These are phyloP conservation scores for Cataglyphis rosenhaueri DNA, from an alignment of 2,888 invertebrate genomes.

Conservation along the genomic window DNA sequence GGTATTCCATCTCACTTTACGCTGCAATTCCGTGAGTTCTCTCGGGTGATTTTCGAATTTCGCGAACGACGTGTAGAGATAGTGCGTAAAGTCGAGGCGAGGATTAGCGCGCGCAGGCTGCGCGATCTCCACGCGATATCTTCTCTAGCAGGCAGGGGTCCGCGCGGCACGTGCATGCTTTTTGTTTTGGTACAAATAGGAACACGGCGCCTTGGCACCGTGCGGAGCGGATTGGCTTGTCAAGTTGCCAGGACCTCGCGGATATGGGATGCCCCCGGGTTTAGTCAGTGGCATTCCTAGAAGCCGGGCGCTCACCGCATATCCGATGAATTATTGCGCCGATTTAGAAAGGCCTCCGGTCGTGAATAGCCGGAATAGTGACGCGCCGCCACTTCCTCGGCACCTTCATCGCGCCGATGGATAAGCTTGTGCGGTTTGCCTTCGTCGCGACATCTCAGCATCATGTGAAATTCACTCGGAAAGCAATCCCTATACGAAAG, in stretches of 20 bases:
- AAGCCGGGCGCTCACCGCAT: constrained; percentile 63
- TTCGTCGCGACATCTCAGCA: constrained; percentile 10
- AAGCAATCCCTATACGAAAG: constrained; percentile 1
- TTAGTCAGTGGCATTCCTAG: constrained; percentile 77
- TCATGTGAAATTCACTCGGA: constrained; percentile 16
- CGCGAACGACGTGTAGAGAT: background rate
- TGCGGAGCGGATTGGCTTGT: constrained; percentile 83
- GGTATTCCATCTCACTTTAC: background rate
- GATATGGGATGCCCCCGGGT: constrained; percentile 73
- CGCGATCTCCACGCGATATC: constrained; percentile 40
- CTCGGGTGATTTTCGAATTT: constrained; percentile 18
- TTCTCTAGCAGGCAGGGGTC: constrained; percentile 52
- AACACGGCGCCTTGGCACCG: constrained; percentile 83
- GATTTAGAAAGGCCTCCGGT: constrained; percentile 72
- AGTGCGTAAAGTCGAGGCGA: background rate
- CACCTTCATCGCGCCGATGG: constrained; percentile 53
- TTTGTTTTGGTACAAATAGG: constrained; percentile 83
- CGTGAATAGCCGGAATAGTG: constrained; percentile 46
- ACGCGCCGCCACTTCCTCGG: constrained; percentile 53
- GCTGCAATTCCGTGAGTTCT: background rate
- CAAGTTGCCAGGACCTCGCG: constrained; percentile 82
- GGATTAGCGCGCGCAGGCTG: constrained; percentile 4
- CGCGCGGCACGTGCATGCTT: constrained; percentile 76
- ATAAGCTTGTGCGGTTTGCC: background rate
- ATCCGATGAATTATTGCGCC: constrained; percentile 76